Evolutionary conservation across 2,113 vertebrate genomes (phyloP), one percentile per base, ranked within the genome.

Genomic region (Sander lucioperca): DNA sequence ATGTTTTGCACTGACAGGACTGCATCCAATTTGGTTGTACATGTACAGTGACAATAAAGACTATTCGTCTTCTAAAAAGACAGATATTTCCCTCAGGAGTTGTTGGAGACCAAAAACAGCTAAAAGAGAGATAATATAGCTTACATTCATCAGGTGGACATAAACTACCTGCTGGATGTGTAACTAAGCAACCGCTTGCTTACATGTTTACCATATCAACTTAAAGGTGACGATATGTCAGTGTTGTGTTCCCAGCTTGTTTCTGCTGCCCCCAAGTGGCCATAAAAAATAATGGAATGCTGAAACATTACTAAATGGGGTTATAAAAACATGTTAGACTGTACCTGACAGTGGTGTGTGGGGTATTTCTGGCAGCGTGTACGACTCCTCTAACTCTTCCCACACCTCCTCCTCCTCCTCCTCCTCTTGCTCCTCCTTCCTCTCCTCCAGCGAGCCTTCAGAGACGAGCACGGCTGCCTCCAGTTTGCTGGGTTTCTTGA

Each of bases 301-400:
- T 43, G 10, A 43, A 10, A 43, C 9, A 11, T 43, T 43, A 27
- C 27, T 27, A 43, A 43, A 43, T 43, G 39, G 9, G 10, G 39
- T 43, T 43, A 43, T 43, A 43, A 43, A 43, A 43, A 43, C 39
- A 43, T 43, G 39, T 43, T 5, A 45, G 16, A 2, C 18, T 21
- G 51, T 87, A 96, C 95, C 94, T 92, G 95, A 96, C 59, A 94
- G 84, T 0, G 94, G 94, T 12, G 79, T 75, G 71, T 36, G 18
- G 0, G 95, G 95, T 39, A 95, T 72, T 25, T 93, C 93, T 45
- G 90, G 93, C 19, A 94, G 88, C 1, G 13, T 80, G 79, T 95
- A 95, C 9, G 45, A 25, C 82, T 93, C 92, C n/a, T 82, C 80
- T 0, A 92, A 14, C 82, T 89, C 86, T 50, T 71, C 50, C 13